Evolutionary conservation across 1,140 invertebrate species (phyloP).

Genomic region (Zaprionus davidi): DNA sequence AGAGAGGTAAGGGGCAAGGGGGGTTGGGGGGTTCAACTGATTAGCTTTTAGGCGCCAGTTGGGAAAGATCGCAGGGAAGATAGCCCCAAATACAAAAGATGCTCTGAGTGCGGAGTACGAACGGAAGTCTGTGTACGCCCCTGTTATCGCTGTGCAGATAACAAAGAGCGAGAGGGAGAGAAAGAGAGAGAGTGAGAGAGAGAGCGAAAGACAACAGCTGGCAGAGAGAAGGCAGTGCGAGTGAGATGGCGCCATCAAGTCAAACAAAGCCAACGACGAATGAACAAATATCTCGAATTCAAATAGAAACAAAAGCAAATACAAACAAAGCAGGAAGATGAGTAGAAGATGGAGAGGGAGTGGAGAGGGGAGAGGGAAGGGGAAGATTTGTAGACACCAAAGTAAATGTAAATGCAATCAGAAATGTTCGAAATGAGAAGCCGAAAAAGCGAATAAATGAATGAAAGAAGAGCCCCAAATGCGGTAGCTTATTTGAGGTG

Average conservation of each 20-base stretch:
- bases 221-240: background rate
- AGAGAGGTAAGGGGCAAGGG: background rate
- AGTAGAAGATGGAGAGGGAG: constrained; percentile 6
- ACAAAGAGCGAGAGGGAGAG: constrained; percentile 8
- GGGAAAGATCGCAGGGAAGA: constrained; percentile 18
- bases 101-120: constrained; percentile 19
- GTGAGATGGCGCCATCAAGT: constrained; percentile 28
- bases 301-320: constrained; percentile 72
- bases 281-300: constrained; percentile 68
- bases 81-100: constrained; percentile 14
- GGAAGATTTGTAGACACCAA: background rate
- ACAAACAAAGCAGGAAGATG: constrained; percentile 31
- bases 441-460: constrained; percentile 38
- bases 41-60: constrained; percentile 46
- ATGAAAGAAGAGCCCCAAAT: constrained; percentile 47
- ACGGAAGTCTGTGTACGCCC: constrained; percentile 34
- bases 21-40: constrained; percentile 10
- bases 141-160: constrained; percentile 37
- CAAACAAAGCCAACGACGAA: constrained; percentile 47
- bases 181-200: background rate
- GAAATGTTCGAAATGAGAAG: constrained; percentile 10
- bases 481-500: constrained; percentile 75
- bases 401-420: constrained; percentile 53
- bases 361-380: background rate
- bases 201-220: background rate